Percentiles rank a stretch among this genome's conserved stretches.
Evolutionary conservation across 2,113 vertebrate genomes (phyloP).

Genomic region (Cololabis saira): DNA sequence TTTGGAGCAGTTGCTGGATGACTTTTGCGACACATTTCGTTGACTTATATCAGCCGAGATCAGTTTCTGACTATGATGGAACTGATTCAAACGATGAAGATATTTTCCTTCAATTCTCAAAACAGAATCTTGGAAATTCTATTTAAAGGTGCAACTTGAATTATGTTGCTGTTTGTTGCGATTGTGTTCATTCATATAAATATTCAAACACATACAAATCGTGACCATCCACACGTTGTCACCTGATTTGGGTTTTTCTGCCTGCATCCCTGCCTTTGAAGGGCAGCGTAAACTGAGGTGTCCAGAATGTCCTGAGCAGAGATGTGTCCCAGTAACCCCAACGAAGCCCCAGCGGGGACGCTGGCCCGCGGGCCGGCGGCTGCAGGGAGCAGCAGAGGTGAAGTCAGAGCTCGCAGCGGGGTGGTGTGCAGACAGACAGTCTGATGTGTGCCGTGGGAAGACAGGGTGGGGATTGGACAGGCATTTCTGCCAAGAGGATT

Average conservation of each 20-base stretch:
- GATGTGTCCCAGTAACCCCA: constrained; percentile 29
- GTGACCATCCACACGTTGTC: not conserved
- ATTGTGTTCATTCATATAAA: too few species aligned
- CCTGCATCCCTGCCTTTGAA: not conserved
- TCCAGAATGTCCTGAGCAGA: constrained; percentile 11
- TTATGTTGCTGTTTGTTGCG: too few species aligned
- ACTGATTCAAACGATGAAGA: too few species aligned
- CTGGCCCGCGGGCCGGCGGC: not conserved
- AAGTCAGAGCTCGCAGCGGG: constrained; percentile 31
- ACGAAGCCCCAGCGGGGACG: constrained; percentile 6
- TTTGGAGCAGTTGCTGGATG: not conserved
- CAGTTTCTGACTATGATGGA: too few species aligned
- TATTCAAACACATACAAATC: too few species aligned
- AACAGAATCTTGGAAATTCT: too few species aligned
- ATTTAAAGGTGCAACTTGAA: too few species aligned
- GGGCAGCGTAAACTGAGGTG: not conserved
- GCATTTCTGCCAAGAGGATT: constrained; percentile 81
- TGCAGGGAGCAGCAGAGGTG: constrained; percentile 16
- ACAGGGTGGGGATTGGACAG: constrained; percentile 70
- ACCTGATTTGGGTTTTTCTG: too few species aligned
- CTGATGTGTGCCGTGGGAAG: constrained; percentile 56
- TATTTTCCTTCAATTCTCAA: too few species aligned
- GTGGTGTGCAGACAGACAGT: constrained; percentile 46
- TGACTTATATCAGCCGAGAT: too few species aligned
- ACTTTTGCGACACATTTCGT: constrained; percentile 3